Conservation (phyloP, 1,140 invertebrate species). For the Pogonomyrmex barbatus region DNA sequence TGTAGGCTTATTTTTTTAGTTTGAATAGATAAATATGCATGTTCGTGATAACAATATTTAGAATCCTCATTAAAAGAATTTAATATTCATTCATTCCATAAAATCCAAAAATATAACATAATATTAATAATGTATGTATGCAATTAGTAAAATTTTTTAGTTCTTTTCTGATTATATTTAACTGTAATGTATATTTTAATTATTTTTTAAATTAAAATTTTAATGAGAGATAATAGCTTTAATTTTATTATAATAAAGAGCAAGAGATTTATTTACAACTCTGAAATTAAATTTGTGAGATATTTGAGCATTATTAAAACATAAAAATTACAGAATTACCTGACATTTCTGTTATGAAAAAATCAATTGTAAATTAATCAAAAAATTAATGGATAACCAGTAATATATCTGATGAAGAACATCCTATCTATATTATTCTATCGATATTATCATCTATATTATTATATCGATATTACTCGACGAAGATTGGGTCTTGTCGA, state of each 20-base stretch:
- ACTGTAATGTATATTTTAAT: background rate
- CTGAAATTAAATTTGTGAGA: background rate
- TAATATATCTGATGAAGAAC: background rate
- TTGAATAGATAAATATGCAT: background rate
- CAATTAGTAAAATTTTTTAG: background rate
- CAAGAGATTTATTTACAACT: background rate
- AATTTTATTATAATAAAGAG: background rate
- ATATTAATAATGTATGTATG: background rate
- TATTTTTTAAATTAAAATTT: background rate
- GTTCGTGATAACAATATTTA: background rate
- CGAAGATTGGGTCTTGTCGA: conserved; percentile 38
- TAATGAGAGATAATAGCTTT: background rate
- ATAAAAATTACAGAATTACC: background rate
- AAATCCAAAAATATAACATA: background rate
- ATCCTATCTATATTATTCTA: background rate
- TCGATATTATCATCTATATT: background rate
- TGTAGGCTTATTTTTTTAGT: background rate
- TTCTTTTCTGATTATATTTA: background rate
- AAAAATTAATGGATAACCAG: background rate
- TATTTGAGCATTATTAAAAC: background rate
- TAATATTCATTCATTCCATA: background rate
- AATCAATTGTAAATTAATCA: conserved; percentile 4
- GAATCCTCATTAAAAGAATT: background rate
- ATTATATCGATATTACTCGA: conserved; percentile 4
- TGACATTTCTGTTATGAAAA: background rate